Base-by-base conservation (phyloP, 2,113 vertebrate species). In the Casuarius casuarius region DNA sequence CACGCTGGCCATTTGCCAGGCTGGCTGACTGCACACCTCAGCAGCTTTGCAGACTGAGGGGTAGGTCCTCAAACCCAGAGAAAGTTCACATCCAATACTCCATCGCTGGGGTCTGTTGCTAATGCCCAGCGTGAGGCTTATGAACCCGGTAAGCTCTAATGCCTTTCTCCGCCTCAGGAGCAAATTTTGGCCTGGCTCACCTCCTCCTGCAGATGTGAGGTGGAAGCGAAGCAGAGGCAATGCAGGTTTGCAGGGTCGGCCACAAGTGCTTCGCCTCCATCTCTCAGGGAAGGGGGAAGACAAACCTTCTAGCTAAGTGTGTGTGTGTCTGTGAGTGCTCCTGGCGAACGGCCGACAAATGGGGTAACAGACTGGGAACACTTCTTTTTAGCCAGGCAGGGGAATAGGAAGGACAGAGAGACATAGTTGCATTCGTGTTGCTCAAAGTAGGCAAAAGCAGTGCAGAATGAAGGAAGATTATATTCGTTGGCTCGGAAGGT, bases 361-460 rank as follows among this genome's bases (percentile, higher is more conserved):
- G 5, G 26, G 54, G 44, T 44, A 81, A 62, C 12, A 40, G 66
- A 49, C 0, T 0, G 14, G 13, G 42, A 91, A 40, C 21, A 12
- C 3, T 54, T 44, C 28, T 33, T 49, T 65, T 75, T 44, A 52
- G 48, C 21, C 63, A 74, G 90, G 28, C 25, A 84, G 7, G 16
- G 6, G 33, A 73, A 86, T 8, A 61, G 28, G 58, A 40, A 67
- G n/a, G 12, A 31, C 38, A 35, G 12, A 25, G 59, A 59, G 5
- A 63, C 17, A 44, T 1, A 49, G 29, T 5, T 52, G 12, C 0
- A 4, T 17, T 80, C 20, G 3, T 8, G 21, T 22, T 44, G 26
- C 86, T 94, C 93, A 96, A 89, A 84, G 62, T 72, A 96, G 93
- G 92, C 87, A 94, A 75, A 89, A 93, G 94, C 76, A 86, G n/a